Evolutionary conservation across 1,140 invertebrate genomes (phyloP).

Genomic region (Trigoniulus corallinus): DNA sequence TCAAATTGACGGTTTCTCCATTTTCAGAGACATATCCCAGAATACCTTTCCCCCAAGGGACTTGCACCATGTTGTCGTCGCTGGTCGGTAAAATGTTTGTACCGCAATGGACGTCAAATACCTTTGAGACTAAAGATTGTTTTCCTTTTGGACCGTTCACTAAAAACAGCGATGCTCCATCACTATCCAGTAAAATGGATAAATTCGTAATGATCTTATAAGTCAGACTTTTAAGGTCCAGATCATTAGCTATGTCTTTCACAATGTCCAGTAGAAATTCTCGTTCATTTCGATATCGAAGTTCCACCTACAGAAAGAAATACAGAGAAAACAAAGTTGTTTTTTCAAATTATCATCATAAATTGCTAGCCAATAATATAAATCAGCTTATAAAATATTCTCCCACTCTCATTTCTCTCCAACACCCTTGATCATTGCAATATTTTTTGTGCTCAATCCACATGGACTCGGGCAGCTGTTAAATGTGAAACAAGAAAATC

Average conservation of each 20-base stretch:
- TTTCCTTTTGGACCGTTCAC: constrained; percentile 27
- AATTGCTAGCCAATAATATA: no score
- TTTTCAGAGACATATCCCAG: constrained; percentile 18
- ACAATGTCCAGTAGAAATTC: constrained; percentile 31
- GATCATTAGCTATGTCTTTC: constrained; percentile 30
- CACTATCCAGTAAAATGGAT: constrained; percentile 28
- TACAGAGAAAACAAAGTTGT: no score
- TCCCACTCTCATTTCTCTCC: no score
- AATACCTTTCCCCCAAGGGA: constrained; percentile 15
- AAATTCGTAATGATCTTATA: constrained; percentile 31
- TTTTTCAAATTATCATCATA: no score
- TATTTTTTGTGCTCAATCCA: no score
- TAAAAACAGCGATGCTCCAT: constrained; percentile 30
- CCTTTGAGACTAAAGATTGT: constrained; percentile 29
- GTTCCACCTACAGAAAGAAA: constrained; percentile 20
- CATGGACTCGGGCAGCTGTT: no score
- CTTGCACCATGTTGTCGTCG: constrained; percentile 10
- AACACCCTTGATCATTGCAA: no score
- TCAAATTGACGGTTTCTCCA: constrained; percentile 22
- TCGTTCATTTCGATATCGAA: constrained; percentile 25
- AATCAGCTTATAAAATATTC: no score
- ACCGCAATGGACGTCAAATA: constrained; percentile 18
- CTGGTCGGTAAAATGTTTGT: constrained; percentile 14
- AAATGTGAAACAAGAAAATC: no score
- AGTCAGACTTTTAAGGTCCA: constrained; percentile 29